A percentile compares a stretch with the other conserved stretches of the same genome.
Evolutionary conservation across 1,140 invertebrate genomes (phyloP).

Genomic region (Halesus radiatus): DNA sequence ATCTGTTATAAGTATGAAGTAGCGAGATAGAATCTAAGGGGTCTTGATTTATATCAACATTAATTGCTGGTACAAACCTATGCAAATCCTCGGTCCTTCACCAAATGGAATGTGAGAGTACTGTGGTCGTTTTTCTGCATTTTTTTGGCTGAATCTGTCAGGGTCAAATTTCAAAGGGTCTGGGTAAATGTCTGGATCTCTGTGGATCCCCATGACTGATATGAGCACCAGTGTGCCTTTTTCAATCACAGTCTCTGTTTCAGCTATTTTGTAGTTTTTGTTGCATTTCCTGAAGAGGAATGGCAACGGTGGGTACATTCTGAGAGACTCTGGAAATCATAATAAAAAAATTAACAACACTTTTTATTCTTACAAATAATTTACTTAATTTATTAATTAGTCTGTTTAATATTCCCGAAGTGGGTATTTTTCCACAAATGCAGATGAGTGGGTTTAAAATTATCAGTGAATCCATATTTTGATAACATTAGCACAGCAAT

Average conservation of each 20-base stretch:
- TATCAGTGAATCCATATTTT: no score
- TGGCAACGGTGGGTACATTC: conserved; percentile 68
- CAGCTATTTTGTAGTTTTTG: conserved; percentile 68
- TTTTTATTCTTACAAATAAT: no score
- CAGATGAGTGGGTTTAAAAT: no score
- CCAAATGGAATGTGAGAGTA: conserved; percentile 79
- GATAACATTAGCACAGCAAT: no score
- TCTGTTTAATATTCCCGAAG: no score
- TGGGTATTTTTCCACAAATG: no score
- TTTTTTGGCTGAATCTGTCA: conserved; percentile 71
- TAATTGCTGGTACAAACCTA: conserved; percentile 64
- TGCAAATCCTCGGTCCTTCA: conserved; percentile 78
- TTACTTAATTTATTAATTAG: no score
- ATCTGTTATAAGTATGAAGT: no score
- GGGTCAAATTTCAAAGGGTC: conserved; percentile 75
- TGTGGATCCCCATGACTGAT: conserved; percentile 74
- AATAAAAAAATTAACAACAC: no score
- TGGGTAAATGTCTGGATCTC: conserved; percentile 71
- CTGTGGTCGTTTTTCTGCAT: conserved; percentile 63
- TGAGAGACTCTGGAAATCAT: conserved; percentile 59
- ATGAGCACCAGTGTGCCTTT: conserved; percentile 71
- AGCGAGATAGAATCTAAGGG: no score
- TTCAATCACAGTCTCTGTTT: conserved; percentile 63
- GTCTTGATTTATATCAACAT: no score
- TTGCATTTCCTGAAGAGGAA: conserved; percentile 64